Conservation (phyloP, 1,140 invertebrate genomes). For the Spodoptera litura region DNA sequence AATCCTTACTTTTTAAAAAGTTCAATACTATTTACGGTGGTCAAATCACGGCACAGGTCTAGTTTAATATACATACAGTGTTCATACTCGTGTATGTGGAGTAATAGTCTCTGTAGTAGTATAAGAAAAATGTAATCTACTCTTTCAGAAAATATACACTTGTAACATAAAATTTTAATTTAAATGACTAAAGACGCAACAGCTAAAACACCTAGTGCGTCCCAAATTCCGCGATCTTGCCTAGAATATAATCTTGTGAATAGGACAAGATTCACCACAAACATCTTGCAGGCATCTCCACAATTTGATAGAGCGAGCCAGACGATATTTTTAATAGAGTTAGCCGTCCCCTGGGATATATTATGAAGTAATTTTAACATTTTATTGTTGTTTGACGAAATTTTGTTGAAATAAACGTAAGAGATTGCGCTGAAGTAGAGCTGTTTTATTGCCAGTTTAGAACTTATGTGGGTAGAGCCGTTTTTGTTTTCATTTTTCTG, state of each 20-base stretch:
- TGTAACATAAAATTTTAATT: too few relatives aligned
- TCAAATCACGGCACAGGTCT: too few relatives aligned
- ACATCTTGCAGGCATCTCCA: slow-evolving; percentile 72
- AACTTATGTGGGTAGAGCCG: background rate
- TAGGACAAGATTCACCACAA: slow-evolving; percentile 74
- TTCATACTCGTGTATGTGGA: too few relatives aligned
- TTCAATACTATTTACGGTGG: too few relatives aligned
- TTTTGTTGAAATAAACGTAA: slow-evolving; percentile 43
- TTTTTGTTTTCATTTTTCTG: background rate
- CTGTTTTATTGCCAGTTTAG: slow-evolving; percentile 20
- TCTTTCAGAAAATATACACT: too few relatives aligned
- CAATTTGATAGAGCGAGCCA: slow-evolving; percentile 67
- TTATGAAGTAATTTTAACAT: slow-evolving; percentile 41
- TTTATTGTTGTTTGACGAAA: slow-evolving; percentile 48
- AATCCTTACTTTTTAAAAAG: too few relatives aligned
- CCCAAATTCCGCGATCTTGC: slow-evolving; percentile 58
- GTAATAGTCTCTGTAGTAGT: too few relatives aligned
- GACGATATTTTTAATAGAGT: slow-evolving; percentile 63
- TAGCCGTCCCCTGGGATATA: slow-evolving; percentile 40
- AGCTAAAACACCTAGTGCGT: slow-evolving; percentile 55
- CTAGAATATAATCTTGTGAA: slow-evolving; percentile 79
- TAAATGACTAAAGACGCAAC: slow-evolving; percentile 7
- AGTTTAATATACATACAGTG: too few relatives aligned
- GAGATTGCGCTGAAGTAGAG: slow-evolving; percentile 34
- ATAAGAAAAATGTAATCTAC: too few relatives aligned